phyloP scores from a whole-genome alignment of 2,797 vertebrate genomes.

The Protonibea diacanthus region DNA sequence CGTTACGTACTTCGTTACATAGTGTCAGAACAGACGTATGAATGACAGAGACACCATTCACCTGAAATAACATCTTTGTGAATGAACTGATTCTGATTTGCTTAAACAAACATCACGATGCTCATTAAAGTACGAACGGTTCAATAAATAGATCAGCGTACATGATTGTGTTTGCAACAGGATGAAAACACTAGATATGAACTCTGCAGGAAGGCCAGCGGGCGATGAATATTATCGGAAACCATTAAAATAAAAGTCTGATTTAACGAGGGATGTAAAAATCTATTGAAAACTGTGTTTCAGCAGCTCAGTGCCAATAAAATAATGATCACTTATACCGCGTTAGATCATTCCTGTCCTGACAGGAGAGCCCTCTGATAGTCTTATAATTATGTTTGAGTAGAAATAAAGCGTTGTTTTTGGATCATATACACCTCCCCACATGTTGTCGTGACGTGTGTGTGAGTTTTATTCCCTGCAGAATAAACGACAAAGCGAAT shows the following conservation, averaged over 20 bases:
- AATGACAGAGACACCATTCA: too few species aligned
- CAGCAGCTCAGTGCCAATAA: constrained; percentile 3
- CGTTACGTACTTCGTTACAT: too few species aligned
- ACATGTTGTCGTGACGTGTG: neutral
- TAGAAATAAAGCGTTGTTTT: constrained; percentile 32
- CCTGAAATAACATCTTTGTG: too few species aligned
- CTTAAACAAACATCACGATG: neutral
- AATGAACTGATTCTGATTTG: neutral
- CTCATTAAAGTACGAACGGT: neutral
- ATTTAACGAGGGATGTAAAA: constrained; percentile 30
- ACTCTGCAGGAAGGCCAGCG: neutral
- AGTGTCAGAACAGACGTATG: too few species aligned
- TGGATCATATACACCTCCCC: constrained; percentile 23
- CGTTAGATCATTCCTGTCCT: constrained; percentile 12
- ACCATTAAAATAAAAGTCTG: constrained; percentile 7
- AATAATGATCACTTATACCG: constrained; percentile 30
- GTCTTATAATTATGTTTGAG: constrained; percentile 6
- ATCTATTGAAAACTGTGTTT: constrained; percentile 19
- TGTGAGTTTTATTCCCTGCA: neutral
- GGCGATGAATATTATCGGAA: neutral
- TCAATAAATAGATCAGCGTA: constrained; percentile 6
- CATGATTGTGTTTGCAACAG: neutral
- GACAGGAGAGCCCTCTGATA: constrained; percentile 28
- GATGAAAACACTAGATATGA: neutral
- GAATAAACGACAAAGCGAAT: constrained; percentile 10